Conservation (phyloP, 2,888 invertebrate species). For the Proisotoma minuta region DNA sequence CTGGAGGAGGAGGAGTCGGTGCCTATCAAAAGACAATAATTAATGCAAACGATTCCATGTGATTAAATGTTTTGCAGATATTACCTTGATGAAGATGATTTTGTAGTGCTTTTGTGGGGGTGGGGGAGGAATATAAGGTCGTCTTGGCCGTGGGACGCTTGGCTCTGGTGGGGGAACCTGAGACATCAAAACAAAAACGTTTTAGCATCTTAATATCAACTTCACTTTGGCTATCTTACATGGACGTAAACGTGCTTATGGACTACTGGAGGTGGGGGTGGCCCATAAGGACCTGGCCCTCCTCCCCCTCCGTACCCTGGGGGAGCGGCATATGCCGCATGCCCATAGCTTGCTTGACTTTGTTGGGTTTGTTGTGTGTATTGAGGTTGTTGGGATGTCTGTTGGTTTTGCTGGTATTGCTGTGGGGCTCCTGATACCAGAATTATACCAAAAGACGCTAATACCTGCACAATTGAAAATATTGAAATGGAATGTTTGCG, state of each 20-base stretch:
- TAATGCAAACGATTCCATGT: not conserved
- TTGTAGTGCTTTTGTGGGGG: slow-evolving; percentile 61
- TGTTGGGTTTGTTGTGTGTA: slow-evolving; percentile 9
- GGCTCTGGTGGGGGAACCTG: slow-evolving; percentile 85
- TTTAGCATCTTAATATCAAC: too few species aligned
- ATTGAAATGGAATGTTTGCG: too few species aligned
- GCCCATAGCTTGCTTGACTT: slow-evolving; percentile 3
- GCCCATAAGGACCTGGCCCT: slow-evolving; percentile 61
- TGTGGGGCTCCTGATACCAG: slow-evolving; percentile 45
- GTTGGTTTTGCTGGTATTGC: slow-evolving; percentile 18
- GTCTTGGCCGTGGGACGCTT: slow-evolving; percentile 61
- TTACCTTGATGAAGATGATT: slow-evolving; percentile 87
- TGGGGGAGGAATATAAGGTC: slow-evolving; percentile 62
- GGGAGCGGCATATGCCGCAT: slow-evolving; percentile 19
- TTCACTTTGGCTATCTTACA: too few species aligned
- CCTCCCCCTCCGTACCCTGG: slow-evolving; percentile 39
- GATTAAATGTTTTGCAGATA: too few species aligned
- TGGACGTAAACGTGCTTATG: slow-evolving; percentile 46
- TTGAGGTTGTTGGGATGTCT: not conserved
- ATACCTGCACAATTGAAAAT: slow-evolving; percentile 36
- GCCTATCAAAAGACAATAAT: slow-evolving; percentile 19
- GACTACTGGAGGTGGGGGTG: slow-evolving; percentile 70
- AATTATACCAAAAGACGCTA: slow-evolving; percentile 47
- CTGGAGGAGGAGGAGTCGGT: slow-evolving; percentile 47
- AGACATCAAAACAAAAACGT: too few species aligned